Percentiles rank a stretch among this genome's conserved stretches.
Conservation (phyloP, 2,113 vertebrate species). For the Planiliza haematocheilus region DNA sequence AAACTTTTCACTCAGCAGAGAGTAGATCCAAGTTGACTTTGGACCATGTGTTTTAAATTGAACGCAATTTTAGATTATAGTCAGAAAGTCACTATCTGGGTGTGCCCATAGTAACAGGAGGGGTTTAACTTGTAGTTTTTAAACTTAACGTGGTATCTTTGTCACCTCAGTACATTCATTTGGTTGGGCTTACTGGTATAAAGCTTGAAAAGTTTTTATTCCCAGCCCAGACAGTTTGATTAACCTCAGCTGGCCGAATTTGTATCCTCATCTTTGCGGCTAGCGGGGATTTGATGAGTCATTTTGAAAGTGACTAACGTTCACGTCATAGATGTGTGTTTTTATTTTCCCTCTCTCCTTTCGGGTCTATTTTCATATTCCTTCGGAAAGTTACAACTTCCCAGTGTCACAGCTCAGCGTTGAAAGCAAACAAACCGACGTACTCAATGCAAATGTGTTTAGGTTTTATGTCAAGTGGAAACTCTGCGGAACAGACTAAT, state of each 20-base stretch:
- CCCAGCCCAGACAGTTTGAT: conserved; percentile 29
- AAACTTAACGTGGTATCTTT: neutral
- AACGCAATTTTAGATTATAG: no score
- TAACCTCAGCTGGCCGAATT: conserved; percentile 28
- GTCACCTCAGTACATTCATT: neutral
- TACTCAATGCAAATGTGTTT: neutral
- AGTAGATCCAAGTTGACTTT: no score
- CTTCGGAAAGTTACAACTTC: conserved; percentile 13
- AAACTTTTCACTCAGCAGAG: no score
- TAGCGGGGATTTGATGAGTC: conserved; percentile 55
- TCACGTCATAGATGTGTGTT: conserved; percentile 44
- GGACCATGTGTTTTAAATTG: no score
- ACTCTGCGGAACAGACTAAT: neutral
- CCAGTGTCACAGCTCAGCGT: neutral
- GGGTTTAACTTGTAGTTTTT: no score
- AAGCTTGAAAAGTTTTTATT: conserved; percentile 1
- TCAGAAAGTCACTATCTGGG: no score
- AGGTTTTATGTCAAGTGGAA: neutral
- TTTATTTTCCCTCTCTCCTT: conserved; percentile 25
- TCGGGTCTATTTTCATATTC: conserved; percentile 43
- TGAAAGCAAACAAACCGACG: neutral
- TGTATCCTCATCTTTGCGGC: conserved; percentile 38
- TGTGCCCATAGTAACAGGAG: no score
- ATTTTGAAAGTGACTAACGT: conserved; percentile 61
- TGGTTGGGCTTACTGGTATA: neutral